A percentile compares a stretch with the other conserved stretches of the same genome.
phyloP scores from a whole-genome alignment of 2,888 invertebrate species.

The Xanthia togata region DNA sequence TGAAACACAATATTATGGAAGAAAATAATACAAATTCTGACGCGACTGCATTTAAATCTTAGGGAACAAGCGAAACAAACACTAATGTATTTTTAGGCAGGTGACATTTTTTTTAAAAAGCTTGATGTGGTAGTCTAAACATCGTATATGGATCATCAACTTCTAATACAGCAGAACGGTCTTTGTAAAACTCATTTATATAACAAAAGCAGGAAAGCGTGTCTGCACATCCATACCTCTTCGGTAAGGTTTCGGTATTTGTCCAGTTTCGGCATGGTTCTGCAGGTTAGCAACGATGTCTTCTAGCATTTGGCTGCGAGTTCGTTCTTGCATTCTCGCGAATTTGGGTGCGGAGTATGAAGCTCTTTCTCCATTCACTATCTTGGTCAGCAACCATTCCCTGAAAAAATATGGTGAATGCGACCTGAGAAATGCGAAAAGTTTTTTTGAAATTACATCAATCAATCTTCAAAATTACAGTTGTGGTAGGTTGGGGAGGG shows the following conservation, averaged over 20 bases:
- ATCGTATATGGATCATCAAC: neutral
- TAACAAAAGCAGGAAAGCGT: neutral
- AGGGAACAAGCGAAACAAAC: neutral
- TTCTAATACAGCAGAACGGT: neutral
- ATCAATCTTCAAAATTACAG: conserved; percentile 8
- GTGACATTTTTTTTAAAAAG: neutral
- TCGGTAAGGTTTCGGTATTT: conserved; percentile 98
- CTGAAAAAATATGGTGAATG: conserved; percentile 74
- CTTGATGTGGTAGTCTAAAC: neutral
- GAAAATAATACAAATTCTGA: neutral
- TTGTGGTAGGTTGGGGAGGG: neutral
- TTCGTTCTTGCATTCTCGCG: conserved; percentile 98
- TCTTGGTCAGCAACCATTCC: conserved; percentile 98
- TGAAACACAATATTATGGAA: neutral
- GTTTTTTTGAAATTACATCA: conserved; percentile 28
- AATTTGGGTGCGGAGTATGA: conserved; percentile 98
- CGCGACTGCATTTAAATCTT: neutral
- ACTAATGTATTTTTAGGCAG: neutral
- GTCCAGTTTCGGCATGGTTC: conserved; percentile 98
- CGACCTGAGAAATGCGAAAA: conserved; percentile 29
- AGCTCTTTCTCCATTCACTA: conserved; percentile 97
- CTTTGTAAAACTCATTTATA: neutral
- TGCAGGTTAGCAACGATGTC: conserved; percentile 98
- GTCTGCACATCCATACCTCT: conserved; percentile 88
- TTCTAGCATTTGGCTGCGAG: conserved; percentile 97